phyloP scores from a whole-genome alignment of 2,113 vertebrate genomes.

The Solenodon paradoxus region DNA sequence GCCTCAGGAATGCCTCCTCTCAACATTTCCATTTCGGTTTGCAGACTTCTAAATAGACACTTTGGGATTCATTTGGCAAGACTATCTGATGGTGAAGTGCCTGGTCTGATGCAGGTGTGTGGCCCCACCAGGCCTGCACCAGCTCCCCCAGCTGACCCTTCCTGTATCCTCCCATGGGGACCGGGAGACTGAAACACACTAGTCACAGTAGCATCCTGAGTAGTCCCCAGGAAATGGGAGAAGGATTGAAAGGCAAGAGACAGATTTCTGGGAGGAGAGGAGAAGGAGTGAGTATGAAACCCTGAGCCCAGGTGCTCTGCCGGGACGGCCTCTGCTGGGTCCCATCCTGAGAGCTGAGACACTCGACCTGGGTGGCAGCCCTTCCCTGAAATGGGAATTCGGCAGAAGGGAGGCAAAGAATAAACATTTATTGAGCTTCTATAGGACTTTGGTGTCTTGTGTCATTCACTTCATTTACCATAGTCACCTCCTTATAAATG shows the following conservation, averaged over 20 bases:
- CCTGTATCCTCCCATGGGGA: background rate
- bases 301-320: background rate
- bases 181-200: background rate
- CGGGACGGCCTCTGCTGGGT: accelerated
- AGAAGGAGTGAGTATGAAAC: background rate
- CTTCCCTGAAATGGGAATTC: too few species aligned
- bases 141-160: background rate
- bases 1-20: background rate
- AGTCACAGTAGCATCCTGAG: background rate
- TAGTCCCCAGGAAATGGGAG: background rate
- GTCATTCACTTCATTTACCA: background rate
- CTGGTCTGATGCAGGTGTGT: too few species aligned
- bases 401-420: background rate
- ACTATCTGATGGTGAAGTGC: background rate
- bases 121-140: background rate
- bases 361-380: too few species aligned
- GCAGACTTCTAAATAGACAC: background rate
- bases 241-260: background rate
- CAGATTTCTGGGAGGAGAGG: background rate
- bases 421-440: background rate
- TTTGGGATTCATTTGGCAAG: too few species aligned
- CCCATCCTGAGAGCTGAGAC: too few species aligned
- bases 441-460: background rate
- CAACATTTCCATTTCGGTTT: background rate
- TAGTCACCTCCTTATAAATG: too few species aligned